Conservation (phyloP, 92 coral and sea anemone genomes). For the Siderastrea siderea region DNA sequence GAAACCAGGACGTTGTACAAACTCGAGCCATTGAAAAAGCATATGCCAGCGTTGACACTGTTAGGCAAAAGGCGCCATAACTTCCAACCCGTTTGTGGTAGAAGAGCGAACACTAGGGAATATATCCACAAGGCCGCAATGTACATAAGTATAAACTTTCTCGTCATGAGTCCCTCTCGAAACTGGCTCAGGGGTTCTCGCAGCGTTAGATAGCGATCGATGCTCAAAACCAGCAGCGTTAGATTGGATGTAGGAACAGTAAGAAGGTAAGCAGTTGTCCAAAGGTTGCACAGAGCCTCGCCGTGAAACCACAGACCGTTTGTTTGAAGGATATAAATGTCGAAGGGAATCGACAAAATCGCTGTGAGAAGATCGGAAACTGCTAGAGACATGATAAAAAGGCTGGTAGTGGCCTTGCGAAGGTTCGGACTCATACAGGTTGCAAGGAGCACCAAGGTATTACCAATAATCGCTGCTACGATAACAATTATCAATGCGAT, state of each 20-base stretch:
- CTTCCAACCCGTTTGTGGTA: slow-evolving; percentile 46
- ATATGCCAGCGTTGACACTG: slow-evolving; percentile 27
- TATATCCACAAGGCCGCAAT: slow-evolving; percentile 36
- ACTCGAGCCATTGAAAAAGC: slow-evolving; percentile 50
- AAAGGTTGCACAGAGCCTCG: slow-evolving; percentile 26
- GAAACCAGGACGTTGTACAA: slow-evolving; percentile 54
- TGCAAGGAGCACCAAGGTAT: slow-evolving; percentile 52
- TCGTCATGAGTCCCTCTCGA: slow-evolving; percentile 34
- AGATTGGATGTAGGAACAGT: slow-evolving; percentile 57
- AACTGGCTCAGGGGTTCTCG: slow-evolving; percentile 50
- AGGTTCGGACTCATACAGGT: slow-evolving; percentile 39
- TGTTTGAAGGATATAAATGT: slow-evolving; percentile 20
- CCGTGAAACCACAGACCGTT: slow-evolving; percentile 52
- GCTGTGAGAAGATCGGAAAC: slow-evolving; percentile 60
- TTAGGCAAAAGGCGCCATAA: slow-evolving; percentile 15
- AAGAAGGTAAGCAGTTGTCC: slow-evolving; percentile 46
- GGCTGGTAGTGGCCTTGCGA: slow-evolving; percentile 55
- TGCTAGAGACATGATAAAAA: slow-evolving; percentile 53
- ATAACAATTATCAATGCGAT: slow-evolving; percentile 18
- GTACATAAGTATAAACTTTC: slow-evolving; percentile 12
- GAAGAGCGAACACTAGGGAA: slow-evolving; percentile 27
- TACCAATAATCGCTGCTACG: slow-evolving; percentile 45
- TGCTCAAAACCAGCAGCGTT: slow-evolving; percentile 45
- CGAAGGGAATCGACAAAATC: slow-evolving; percentile 50
- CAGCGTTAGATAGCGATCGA: slow-evolving; percentile 52